Conservation (phyloP, 2,113 vertebrate genomes). For the Passer montanus region DNA sequence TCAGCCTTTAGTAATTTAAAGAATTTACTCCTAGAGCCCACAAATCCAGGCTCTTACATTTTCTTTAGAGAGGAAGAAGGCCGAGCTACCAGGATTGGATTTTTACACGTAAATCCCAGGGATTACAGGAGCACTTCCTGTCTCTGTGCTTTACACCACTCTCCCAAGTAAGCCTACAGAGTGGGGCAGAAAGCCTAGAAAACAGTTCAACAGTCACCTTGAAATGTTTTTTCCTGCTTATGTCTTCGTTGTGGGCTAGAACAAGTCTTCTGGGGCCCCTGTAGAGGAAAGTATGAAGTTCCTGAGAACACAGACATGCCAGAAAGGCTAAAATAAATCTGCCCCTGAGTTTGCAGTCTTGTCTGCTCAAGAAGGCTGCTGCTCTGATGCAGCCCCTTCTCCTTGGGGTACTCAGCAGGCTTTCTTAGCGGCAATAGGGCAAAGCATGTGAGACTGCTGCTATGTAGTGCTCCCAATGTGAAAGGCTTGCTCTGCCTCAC, state of each 20-base stretch:
- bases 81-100: not conserved
- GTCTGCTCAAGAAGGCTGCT: not conserved
- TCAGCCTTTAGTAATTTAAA: not conserved
- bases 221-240: not conserved
- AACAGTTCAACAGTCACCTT: not conserved
- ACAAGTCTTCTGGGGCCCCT: not conserved
- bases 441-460: not conserved
- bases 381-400: not conserved
- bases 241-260: not conserved
- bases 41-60: not conserved
- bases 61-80: not conserved
- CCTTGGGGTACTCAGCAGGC: not conserved
- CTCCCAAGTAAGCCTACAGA: not conserved
- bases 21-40: not conserved
- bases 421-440: not conserved
- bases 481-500: not conserved
- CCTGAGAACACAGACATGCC: not conserved
- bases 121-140: not conserved
- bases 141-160: not conserved
- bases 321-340: not conserved
- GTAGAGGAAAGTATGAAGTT: not conserved
- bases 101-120: not conserved
- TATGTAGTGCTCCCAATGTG: rapidly evolving
- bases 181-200: not conserved
- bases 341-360: not conserved